These are phyloP conservation scores for Aethina tumida DNA, from an alignment of 1,140 invertebrate genomes.

Conservation along the genomic window DNA sequence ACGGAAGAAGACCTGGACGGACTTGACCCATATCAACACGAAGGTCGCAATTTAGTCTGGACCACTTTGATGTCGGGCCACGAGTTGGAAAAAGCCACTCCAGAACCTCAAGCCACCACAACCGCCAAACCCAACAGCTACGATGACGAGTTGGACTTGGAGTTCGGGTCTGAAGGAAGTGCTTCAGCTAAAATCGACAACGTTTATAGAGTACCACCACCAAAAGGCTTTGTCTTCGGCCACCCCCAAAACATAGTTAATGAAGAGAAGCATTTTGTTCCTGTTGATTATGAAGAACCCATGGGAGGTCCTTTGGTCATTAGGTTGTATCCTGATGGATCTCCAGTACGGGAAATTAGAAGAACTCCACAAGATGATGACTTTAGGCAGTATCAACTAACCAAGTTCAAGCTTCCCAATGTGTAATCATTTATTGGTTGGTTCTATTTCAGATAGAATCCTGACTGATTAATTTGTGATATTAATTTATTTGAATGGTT, in stretches of 20 bases:
- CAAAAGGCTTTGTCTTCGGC: slow-evolving; percentile 21
- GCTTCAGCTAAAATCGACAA: slow-evolving; percentile 29
- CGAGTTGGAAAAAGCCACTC: slow-evolving; percentile 32
- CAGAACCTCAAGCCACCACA: slow-evolving; percentile 24
- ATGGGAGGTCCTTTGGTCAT: no score
- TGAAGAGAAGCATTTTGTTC: no score
- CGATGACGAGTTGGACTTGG: slow-evolving; percentile 26
- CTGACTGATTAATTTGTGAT: no score
- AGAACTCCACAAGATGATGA: no score
- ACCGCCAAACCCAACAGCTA: slow-evolving; percentile 32
- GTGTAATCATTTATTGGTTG: no score
- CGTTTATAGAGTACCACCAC: slow-evolving; percentile 24
- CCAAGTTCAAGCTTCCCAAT: no score
- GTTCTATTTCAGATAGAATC: no score
- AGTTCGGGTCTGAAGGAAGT: slow-evolving; percentile 17
- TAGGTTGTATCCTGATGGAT: no score
- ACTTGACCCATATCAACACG: slow-evolving; percentile 57
- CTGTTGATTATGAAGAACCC: no score
- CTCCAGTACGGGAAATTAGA: no score
- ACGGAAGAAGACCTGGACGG: slow-evolving; percentile 51
- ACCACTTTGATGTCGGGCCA: slow-evolving; percentile 50
- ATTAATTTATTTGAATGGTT: no score
- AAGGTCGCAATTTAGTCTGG: slow-evolving; percentile 44
- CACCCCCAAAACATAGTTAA: slow-evolving; percentile 4
- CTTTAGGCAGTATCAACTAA: no score